These are phyloP conservation scores for Eudyptes chrysolophus DNA, from an alignment of 2,113 vertebrate species.

Conservation along the genomic window DNA sequence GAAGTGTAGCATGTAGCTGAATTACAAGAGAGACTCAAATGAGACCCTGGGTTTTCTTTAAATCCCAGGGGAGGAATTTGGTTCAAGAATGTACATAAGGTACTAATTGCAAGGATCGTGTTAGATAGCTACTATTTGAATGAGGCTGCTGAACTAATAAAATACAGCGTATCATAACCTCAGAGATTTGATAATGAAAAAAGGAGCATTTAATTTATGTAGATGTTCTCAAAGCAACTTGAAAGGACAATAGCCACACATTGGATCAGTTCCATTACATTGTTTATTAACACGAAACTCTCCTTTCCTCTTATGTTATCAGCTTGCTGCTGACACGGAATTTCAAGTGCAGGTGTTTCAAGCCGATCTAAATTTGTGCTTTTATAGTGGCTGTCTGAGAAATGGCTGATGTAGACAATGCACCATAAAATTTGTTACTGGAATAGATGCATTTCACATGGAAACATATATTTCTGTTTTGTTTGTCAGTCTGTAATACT, in stretches of 20 bases:
- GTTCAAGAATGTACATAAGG: conserved; percentile 34
- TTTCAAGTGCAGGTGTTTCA: conserved; percentile 27
- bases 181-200: conserved; percentile 5
- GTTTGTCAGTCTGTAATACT: not conserved
- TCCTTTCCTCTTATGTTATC: not conserved
- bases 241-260: conserved; percentile 1
- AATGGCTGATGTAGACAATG: not conserved
- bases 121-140: conserved; percentile 38
- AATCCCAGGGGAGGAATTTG: conserved; percentile 46
- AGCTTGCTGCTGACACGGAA: not conserved
- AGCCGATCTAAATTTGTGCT: not conserved
- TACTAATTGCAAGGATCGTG: conserved; percentile 39
- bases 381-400: not conserved
- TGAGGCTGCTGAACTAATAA: conserved; percentile 31
- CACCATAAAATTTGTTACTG: not conserved
- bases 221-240: not conserved
- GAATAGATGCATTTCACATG: not conserved
- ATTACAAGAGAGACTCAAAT: conserved; percentile 35
- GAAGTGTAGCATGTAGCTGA: not conserved
- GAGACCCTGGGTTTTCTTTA: conserved; percentile 41
- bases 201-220: conserved; percentile 13
- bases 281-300: not conserved
- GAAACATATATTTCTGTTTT: not conserved
- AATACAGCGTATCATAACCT: conserved; percentile 5
- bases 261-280: not conserved